Base-by-base conservation (phyloP, 2,888 invertebrate genomes). In the Dryomyza anilis region DNA sequence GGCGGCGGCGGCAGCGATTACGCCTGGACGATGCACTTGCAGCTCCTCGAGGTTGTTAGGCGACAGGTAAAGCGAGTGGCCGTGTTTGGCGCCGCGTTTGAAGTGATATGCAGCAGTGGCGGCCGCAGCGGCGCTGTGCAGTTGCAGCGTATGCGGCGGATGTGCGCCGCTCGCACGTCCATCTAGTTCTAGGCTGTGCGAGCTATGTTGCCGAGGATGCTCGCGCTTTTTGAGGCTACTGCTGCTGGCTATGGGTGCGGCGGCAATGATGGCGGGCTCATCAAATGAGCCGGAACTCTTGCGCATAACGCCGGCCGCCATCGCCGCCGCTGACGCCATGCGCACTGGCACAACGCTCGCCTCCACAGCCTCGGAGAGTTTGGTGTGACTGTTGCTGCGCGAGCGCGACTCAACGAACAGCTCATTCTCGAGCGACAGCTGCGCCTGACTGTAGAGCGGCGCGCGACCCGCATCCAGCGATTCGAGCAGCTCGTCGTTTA, bases 21-120 rank as follows among this genome's bases (percentile, higher is more conserved):
- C 74, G 29, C 78, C 78, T 5, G 82, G 81, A 70, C 80, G 83
- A 66, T 80, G 82, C 46, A 81, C 77, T 56, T 79, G 76, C 61
- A 83, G 71, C 66, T 83, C 83, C 56, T 84, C 83, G 55, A 82
- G 77, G 63, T 82, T 81, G 66, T 81, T 81, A 62, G 83, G 83
- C 69, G 82, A 82, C 65, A 83, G 74, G 67, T 84, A 83, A 43
- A 84, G 76, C 58, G 83, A 83, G 56, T 81, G 81, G 23, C 82
- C 77, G 59, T 82, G 80, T 46, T 83, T 78, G n/a, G 79, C 77
- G 63, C 82, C 81, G 25, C 83, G 79, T 68, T 83, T 82, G 55
- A 84, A 83, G 67, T 80, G 83, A 69, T 81, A 77, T 39, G 79
- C 76, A 16, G 79, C 76, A 33, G 76, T 76, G 65, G 82, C 77